A percentile compares a stretch with the other conserved stretches of the same genome.
These are phyloP conservation scores for Aratinga solstitialis DNA, from an alignment of 2,797 vertebrate species.

Conservation along the genomic window DNA sequence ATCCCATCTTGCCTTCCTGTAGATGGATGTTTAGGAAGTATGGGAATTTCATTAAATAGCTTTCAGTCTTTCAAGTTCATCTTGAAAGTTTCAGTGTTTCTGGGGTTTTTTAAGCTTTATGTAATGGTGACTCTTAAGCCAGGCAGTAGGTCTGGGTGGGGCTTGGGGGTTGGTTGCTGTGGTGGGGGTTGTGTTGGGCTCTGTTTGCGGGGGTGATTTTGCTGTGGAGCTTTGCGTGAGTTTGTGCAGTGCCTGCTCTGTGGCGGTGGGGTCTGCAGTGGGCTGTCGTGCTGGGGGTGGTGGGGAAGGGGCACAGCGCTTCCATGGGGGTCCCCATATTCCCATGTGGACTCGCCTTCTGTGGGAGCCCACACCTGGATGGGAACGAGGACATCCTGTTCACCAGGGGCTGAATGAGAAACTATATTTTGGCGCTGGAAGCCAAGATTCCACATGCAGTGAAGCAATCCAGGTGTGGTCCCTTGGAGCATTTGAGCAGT, in stretches of 20 bases:
- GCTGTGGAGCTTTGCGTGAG: background rate
- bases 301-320: background rate
- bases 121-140: background rate
- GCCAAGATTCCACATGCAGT: background rate
- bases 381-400: background rate
- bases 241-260: background rate
- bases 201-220: background rate
- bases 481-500: background rate
- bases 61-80: background rate
- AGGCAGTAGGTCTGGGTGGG: background rate
- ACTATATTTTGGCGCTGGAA: background rate
- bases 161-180: background rate
- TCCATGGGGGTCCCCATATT: background rate
- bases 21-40: background rate
- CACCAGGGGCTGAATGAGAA: background rate
- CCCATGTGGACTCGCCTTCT: conserved; percentile 26
- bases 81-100: background rate
- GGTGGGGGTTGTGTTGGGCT: background rate
- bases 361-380: background rate
- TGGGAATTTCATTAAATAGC: background rate
- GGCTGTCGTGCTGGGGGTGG: background rate
- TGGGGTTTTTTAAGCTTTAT: background rate
- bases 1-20: background rate
- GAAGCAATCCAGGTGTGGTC: background rate
- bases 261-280: background rate